phyloP scores from a whole-genome alignment of 2,797 vertebrate species.

The Anomalospiza imberbis region DNA sequence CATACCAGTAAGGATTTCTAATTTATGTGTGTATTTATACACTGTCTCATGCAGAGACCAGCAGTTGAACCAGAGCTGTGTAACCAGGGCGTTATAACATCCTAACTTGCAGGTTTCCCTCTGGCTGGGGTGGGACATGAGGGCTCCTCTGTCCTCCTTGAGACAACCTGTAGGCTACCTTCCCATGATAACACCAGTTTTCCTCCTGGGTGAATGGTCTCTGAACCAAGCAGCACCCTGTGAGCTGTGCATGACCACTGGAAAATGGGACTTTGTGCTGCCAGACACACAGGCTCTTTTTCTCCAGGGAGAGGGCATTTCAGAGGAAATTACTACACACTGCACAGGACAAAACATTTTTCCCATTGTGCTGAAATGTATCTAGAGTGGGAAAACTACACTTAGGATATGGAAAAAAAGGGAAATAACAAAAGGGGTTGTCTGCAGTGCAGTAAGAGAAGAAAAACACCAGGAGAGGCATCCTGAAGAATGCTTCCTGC shows the following conservation, averaged over 20 bases:
- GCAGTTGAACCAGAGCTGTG: not conserved
- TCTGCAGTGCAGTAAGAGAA: constrained; percentile 66
- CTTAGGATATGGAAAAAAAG: constrained; percentile 47
- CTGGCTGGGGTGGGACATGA: rapidly evolving
- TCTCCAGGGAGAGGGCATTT: not conserved
- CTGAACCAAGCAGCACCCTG: not conserved
- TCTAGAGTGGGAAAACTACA: constrained; percentile 64
- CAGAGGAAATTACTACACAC: constrained; percentile 43
- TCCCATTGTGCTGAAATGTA: constrained; percentile 57
- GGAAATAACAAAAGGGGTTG: constrained; percentile 69
- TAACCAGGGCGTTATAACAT: rapidly evolving
- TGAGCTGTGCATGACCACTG: not conserved
- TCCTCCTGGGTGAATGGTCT: not conserved
- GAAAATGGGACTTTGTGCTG: not conserved
- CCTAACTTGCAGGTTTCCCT: not conserved
- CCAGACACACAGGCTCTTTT: not conserved
- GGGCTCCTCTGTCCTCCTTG: not conserved
- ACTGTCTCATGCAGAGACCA: rapidly evolving
- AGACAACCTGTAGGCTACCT: not conserved
- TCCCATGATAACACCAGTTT: not conserved
- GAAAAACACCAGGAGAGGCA: constrained; percentile 61
- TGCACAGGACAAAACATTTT: constrained; percentile 24
- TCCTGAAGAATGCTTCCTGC: constrained; percentile 65
- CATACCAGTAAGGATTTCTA: not conserved
- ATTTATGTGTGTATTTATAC: not conserved